phyloP scores from a whole-genome alignment of 2,113 vertebrate species.

The Neofelis nebulosa region DNA sequence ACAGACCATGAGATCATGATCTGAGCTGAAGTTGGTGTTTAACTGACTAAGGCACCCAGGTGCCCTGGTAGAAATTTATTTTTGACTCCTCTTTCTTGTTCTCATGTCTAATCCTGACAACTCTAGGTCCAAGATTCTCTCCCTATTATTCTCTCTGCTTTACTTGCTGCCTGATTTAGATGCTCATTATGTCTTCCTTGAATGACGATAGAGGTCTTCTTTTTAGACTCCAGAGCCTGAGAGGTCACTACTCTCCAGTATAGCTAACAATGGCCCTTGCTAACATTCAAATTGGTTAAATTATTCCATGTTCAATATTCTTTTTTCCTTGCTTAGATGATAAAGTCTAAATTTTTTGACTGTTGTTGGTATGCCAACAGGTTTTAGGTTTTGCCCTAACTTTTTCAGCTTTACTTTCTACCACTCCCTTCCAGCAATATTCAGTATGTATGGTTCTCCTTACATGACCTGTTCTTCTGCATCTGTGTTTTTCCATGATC shows the following conservation, averaged over 20 bases:
- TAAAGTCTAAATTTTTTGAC: not conserved
- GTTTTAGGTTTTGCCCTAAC: not conserved
- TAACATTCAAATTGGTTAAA: not conserved
- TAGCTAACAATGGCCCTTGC: not conserved
- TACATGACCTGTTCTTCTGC: not conserved
- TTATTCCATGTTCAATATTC: not conserved
- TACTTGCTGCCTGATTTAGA: not conserved
- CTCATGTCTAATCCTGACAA: not conserved
- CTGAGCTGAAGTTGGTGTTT: too few species aligned
- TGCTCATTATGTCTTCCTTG: not conserved
- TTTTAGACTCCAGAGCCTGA: not conserved
- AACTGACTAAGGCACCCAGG: too few species aligned
- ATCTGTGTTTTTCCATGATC: not conserved
- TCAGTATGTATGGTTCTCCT: not conserved
- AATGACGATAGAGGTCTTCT: not conserved
- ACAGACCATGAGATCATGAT: too few species aligned
- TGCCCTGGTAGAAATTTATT: not conserved
- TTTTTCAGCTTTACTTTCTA: not conserved
- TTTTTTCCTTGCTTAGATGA: not conserved
- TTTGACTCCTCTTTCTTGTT: not conserved
- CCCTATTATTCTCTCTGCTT: not conserved
- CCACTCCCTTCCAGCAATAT: not conserved
- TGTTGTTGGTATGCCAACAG: rapidly evolving
- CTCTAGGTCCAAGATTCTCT: not conserved
- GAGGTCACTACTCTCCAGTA: not conserved